These are phyloP conservation scores for Xiphophorus couchianus DNA, from an alignment of 2,113 vertebrate genomes.

Conservation along the genomic window DNA sequence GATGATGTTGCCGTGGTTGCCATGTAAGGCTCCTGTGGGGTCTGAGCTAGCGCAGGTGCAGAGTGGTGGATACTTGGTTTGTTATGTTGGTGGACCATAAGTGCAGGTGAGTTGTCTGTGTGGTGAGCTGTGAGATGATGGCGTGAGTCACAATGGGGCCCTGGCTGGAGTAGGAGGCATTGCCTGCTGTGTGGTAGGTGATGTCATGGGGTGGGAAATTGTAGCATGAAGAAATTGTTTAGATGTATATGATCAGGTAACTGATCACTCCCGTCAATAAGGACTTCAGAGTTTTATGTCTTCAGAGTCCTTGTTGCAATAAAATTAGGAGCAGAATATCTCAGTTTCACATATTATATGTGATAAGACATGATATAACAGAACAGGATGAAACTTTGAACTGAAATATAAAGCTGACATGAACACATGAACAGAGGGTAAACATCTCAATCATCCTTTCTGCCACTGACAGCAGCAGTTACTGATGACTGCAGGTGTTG, in stretches of 20 bases:
- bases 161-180: background rate
- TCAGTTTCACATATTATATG: background rate
- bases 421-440: background rate
- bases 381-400: too few species aligned
- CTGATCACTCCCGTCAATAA: background rate
- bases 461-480: conserved; percentile 5
- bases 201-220: background rate
- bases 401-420: background rate
- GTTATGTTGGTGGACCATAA: background rate
- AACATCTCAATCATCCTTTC: conserved; percentile 9
- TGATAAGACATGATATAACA: background rate
- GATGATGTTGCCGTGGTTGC: background rate
- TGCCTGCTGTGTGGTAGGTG: background rate
- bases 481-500: conserved; percentile 30
- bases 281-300: background rate
- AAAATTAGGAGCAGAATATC: background rate
- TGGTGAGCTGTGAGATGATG: background rate
- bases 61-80: background rate
- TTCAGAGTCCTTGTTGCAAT: background rate
- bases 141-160: background rate
- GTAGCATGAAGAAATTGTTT: background rate
- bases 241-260: too few species aligned
- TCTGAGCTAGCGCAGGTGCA: background rate
- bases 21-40: background rate
- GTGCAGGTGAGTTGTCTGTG: background rate